Evolutionary conservation across 53 echinoderm and acorn worm species (phyloP), one percentile per base, ranked within the genome.

Genomic region (Holothuria scabra): DNA sequence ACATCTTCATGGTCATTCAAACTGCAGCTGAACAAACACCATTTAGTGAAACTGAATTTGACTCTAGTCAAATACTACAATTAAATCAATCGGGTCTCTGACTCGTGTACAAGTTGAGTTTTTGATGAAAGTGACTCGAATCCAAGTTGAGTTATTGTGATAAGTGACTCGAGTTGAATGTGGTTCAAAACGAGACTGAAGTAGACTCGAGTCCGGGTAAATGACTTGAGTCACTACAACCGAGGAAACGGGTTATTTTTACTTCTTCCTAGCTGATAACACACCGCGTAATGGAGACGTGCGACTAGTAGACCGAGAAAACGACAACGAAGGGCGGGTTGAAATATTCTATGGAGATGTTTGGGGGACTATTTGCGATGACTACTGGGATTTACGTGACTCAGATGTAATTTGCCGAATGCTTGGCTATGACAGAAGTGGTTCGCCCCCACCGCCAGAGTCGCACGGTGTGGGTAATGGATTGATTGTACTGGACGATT

Each of bases 351-450:
- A 52, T 22, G 76, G 76, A 56, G 76, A 52, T 26, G 19, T 28
- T 10, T 76, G 76, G 76, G 76, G 76, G 76, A 76, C 52, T 2
- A 56, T 76, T 20, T 76, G 76, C 28, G 52, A 76, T 12, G 56
- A 23, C 12, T 37, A 21, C 16, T 76, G 76, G 76, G 56, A 24
- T 11, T 1, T 13, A 14, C 49, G 76, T 29, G 56, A 76, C 24
- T 26, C 76, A 18, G 76, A 76, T 52, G 76, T 76, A 12, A 48
- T 56, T 22, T 76, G 76, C 24, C 49, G 76, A 28, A 48, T 52
- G 76, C 56, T 76, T 23, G 76, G 76, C 11, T 76, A 24, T 56
- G 56, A 56, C 76, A 20, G 69, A 34, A 41, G 69, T 37, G 69
- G 22, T 11, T 16, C 6, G 31, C 69, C 21, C 14, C 69, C 69